Evolutionary conservation across 2,888 invertebrate genomes (phyloP), one percentile per base, ranked within the genome.

Genomic region (Drosophila maculinotata): DNA sequence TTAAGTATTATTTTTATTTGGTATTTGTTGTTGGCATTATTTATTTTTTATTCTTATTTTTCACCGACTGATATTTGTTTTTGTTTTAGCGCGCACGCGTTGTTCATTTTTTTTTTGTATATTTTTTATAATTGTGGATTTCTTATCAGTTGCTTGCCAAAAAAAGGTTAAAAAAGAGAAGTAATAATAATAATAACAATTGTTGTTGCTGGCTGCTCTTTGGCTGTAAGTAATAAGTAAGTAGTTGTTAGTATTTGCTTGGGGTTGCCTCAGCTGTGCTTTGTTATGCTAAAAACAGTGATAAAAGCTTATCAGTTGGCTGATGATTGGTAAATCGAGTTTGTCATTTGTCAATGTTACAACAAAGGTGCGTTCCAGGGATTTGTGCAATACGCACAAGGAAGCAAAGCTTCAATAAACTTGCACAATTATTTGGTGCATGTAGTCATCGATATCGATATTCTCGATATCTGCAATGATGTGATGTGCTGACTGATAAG

Each of bases 121-220:
- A 36, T 33, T 5, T 31, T n/a, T 14, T 26, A n/a, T 28, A 20
- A 2, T 48, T n/a, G 12, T 36, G 49, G 57, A 39, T 59, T 51
- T 69, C 84, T 84, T 84, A 84, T 84, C 84, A 70, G 87, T 76
- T 79, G 57, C 68, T 73, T 70, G 71, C 69, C 70, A 73, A 81
- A 79, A 59, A 56, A 28, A 52, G 41, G 54, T 9, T n/a, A 59
- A 4, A 38, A 8, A 15, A 23, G 20, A 20, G 20, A 20, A 20
- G 20, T 20, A 20, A 20, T 20, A 20, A 20, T 20, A 20, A 20
- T 20, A 4, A 2, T 20, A 20, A 20, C 4, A n/a, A n/a, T n/a
- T n/a, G n/a, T n/a, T n/a, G n/a, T n/a, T n/a, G n/a, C n/a, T n/a
- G n/a, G n/a, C n/a, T n/a, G n/a, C n/a, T n/a, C n/a, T n/a, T n/a